Evolutionary conservation across 2,888 invertebrate genomes (phyloP).

Genomic region (Tinea pellionella): DNA sequence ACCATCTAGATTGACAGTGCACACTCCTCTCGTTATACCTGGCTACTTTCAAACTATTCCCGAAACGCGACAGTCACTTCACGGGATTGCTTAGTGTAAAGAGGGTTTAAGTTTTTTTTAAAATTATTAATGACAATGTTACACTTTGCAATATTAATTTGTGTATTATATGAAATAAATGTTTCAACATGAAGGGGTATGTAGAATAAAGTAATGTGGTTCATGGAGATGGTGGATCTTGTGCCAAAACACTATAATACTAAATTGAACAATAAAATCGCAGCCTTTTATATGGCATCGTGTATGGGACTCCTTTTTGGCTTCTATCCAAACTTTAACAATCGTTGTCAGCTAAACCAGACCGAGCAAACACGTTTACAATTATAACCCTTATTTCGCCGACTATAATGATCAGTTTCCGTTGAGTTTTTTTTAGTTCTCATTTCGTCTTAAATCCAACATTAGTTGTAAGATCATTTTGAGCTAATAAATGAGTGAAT

Average conservation of each 20-base stretch:
- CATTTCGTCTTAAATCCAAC: neutral
- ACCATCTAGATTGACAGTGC: too few relatives aligned
- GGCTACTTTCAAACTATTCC: too few relatives aligned
- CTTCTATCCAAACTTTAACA: neutral
- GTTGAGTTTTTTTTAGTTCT: neutral
- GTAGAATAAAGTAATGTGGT: too few relatives aligned
- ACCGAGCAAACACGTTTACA: neutral
- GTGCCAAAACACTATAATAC: neutral
- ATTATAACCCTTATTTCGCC: neutral
- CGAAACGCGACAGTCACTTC: too few relatives aligned
- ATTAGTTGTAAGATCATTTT: neutral
- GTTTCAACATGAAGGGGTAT: too few relatives aligned
- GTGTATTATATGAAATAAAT: too few relatives aligned
- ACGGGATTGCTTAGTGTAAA: neutral
- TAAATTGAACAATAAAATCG: neutral
- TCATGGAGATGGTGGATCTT: neutral
- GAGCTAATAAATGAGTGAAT: neutral
- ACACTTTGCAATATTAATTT: too few relatives aligned
- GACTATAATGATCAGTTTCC: neutral
- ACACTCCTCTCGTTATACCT: too few relatives aligned
- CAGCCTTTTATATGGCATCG: neutral
- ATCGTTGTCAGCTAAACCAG: conserved; percentile 6
- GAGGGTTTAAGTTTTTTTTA: too few relatives aligned
- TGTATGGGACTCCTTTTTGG: conserved; percentile 1
- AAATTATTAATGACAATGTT: too few relatives aligned